Evolutionary conservation across 2,888 invertebrate species (phyloP), one percentile per base, ranked within the genome.

Genomic region (Balanococcus diminutus): DNA sequence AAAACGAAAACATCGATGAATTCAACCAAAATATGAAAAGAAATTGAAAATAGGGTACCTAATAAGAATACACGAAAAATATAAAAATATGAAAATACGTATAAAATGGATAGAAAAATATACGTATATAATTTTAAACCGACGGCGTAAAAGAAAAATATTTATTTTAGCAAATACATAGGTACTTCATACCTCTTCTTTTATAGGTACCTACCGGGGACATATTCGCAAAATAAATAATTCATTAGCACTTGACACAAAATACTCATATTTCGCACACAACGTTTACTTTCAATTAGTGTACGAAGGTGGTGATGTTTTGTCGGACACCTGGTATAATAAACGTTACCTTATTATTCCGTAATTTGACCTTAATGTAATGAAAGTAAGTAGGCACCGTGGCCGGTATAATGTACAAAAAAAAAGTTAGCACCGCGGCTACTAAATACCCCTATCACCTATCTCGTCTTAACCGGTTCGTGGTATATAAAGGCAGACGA

Each of bases 311-410:
- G 11, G 19, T 6, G 36, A 79, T 32, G n/a, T 36, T 79, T 79
- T 79, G 36, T 79, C 75, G 75, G 75, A 79, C 75, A 79, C 75
- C 75, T 16, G 4, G 32, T 79, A 72, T 72, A n/a, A 16, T 72
- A 36, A n/a, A 19, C 19, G 75, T 32, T 36, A 79, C 32, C 36
- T 36, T 79, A 36, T 79, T 79, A 79, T 79, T 31, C 75, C 36
- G 75, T 79, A 79, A 79, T 79, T 79, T 79, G 75, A 79, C 75
- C 75, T 79, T 79, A 79, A 79, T 79, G 75, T 79, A 79, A 79
- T 79, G 75, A 79, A 79, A 79, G 75, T 79, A 79, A 79, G 75
- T 79, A 79, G 75, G 75, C 75, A 79, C 19, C 32, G 22, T 75
- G 32, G n/a, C n/a, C n/a, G n/a, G 75, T 28, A 9, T 75, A 79